Conservation (phyloP, 2,113 vertebrate species). For the Myotis lucifugus region DNA sequence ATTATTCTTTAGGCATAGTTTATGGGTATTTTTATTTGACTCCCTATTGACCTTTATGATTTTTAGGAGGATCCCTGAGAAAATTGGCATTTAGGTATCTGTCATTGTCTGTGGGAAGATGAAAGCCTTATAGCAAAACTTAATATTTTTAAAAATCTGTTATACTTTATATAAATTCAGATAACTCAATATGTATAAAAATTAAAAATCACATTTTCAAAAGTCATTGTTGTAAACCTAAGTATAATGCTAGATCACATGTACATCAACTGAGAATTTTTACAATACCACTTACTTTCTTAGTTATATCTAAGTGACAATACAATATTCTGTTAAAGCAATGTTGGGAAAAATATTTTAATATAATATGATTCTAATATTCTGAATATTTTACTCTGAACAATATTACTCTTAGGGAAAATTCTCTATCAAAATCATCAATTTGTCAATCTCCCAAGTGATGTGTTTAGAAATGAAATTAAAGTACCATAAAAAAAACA, state of each 20-base stretch:
- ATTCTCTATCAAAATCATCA: not conserved
- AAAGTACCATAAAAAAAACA: not conserved
- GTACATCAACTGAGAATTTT: not conserved
- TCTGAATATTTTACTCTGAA: constrained; percentile 18
- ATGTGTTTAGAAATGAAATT: constrained; percentile 30
- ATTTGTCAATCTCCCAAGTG: not conserved
- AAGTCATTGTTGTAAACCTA: not conserved
- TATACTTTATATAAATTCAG: not conserved
- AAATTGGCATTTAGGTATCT: not conserved
- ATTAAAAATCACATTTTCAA: not conserved
- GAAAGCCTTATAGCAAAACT: not conserved
- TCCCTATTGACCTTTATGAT: not conserved
- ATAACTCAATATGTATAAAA: not conserved
- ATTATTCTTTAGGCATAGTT: not conserved
- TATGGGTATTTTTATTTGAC: not conserved
- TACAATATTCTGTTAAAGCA: constrained; percentile 15
- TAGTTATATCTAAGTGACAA: not conserved
- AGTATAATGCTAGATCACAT: not conserved
- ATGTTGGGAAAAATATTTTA: not conserved
- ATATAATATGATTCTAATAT: not conserved
- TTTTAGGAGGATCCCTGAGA: not conserved
- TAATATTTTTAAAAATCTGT: not conserved
- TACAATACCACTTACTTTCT: not conserved
- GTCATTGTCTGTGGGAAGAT: not conserved
- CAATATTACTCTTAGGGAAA: not conserved